Evolutionary conservation across 1,140 invertebrate species (phyloP), one percentile per base, ranked within the genome.

Genomic region (Zaprionus capensis): DNA sequence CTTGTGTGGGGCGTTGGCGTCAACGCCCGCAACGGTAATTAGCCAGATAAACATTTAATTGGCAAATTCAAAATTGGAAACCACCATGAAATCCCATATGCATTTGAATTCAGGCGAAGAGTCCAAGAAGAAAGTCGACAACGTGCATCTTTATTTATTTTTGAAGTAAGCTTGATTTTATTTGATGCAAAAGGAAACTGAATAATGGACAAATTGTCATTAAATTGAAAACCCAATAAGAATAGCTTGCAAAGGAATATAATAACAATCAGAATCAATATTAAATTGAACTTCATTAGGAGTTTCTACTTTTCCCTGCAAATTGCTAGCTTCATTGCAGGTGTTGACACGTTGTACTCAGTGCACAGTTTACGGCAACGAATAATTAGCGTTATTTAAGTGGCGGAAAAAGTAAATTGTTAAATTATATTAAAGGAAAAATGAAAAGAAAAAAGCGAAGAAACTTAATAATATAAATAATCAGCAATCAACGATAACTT

Each of bases 381-480:
- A 46, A 58, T 75, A 71, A 75, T 71, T 64, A 61, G 53, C 34
- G 24, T 14, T 58, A 31, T 20, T 68, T 65, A 64, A 61, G 41
- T 67, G 68, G 63, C 76, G 74, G 64, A 79, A 87, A 71, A 71
- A 71, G 56, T 44, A 74, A 88, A 72, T 71, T 87, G 56, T 78
- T 80, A 78, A 81, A 81, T 84, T 78, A 69, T 75, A 61, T 72
- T 67, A 58, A 67, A 55, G 53, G 24, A 57, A 55, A 20, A 83
- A n/a, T 58, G 31, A 26, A 28, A 26, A 34, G n/a, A 67, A 56
- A 31, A 57, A 31, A 67, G 14, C 17, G 67, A 73, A 71, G 80
- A 80, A 88, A 88, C 78, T 84, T 87, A 81, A 87, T 88, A 81
- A 88, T 88, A 87, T 87, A 84, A 84, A 88, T 90, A 88, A 84